Evolutionary conservation across 2,113 vertebrate species (phyloP).

Genomic region (Nannospalax galili): DNA sequence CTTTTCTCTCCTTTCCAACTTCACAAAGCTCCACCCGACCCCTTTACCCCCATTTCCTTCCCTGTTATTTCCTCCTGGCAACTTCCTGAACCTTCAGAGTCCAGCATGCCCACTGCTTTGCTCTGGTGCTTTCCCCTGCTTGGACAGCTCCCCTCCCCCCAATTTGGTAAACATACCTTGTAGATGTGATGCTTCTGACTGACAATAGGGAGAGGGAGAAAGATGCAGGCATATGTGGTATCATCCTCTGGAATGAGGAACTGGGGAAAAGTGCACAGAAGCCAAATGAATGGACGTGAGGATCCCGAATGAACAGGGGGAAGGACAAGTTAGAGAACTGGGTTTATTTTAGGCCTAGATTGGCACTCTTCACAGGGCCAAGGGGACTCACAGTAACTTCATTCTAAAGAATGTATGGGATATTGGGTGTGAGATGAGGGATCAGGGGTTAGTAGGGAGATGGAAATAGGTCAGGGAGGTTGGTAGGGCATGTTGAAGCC

Average conservation of each 20-base stretch:
- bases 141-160: fast-evolving
- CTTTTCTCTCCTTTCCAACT: too few relatives aligned
- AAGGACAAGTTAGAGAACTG: too few relatives aligned
- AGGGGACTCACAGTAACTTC: neutral
- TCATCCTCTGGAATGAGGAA: constrained; percentile 82
- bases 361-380: neutral
- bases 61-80: neutral
- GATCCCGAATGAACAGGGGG: fast-evolving
- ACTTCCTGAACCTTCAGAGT: neutral
- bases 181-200: constrained; percentile 88
- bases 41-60: neutral
- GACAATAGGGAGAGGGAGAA: constrained; percentile 84
- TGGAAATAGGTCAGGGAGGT: neutral
- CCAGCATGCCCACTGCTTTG: neutral
- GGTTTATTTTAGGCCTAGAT: neutral
- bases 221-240: constrained; percentile 90
- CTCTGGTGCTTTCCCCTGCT: neutral
- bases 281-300: neutral
- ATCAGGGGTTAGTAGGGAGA: neutral
- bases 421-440: neutral
- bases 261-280: constrained; percentile 74
- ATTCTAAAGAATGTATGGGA: neutral
- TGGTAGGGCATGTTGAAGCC: neutral
- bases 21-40: too few relatives aligned
- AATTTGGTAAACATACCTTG: constrained; percentile 75